Base-by-base conservation (phyloP, 2,888 invertebrate genomes). In the Latrodectus hesperus region DNA sequence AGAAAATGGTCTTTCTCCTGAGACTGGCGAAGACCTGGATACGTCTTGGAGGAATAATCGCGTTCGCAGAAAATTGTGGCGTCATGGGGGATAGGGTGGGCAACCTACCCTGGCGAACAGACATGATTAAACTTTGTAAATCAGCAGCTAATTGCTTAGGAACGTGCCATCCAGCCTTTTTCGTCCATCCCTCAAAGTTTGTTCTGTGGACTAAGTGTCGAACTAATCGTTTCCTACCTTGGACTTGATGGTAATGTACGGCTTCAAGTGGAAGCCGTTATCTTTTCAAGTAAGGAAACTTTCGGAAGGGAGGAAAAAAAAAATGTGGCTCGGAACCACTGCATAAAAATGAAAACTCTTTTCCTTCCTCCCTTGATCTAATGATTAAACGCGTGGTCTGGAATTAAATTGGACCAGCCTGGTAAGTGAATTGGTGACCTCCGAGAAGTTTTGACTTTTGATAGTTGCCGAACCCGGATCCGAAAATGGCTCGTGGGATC, bases 71-170 rank as follows among this genome's bases (percentile, higher is more conserved):
- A n/a, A 53, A 26, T 14, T 26, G 76, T n/a, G 6, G 83, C 22
- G 12, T 26, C 64, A 71, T n/a, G 51, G 80, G 60, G 4, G 80
- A 68, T 9, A 74, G 67, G 4, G 64, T 17, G n/a, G 55, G 67
- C 65, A 52, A 38, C 74, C 67, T 16, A 73, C 67, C 65, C 75
- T 38, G 71, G 49, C 65, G 51, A 49, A 75, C 68, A 65, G 84
- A 84, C 84, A 88, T 88, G 88, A 88, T 88, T 88, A 88, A 88
- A 88, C 83, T 88, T 88, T 88, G 88, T 88, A 88, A 88, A 88
- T 88, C 88, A 88, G 88, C 88, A 53, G 84, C 88, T 88, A 88
- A 88, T 88, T 88, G 88, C 88, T 26, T 65, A 75, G 79, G 84
- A 76, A 88, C 88, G 88, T 88, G 88, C 88, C 84, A 22, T 71